Evolutionary conservation across 2,113 vertebrate genomes (phyloP), one percentile per base, ranked within the genome.

Genomic region (Notiomystis cincta): DNA sequence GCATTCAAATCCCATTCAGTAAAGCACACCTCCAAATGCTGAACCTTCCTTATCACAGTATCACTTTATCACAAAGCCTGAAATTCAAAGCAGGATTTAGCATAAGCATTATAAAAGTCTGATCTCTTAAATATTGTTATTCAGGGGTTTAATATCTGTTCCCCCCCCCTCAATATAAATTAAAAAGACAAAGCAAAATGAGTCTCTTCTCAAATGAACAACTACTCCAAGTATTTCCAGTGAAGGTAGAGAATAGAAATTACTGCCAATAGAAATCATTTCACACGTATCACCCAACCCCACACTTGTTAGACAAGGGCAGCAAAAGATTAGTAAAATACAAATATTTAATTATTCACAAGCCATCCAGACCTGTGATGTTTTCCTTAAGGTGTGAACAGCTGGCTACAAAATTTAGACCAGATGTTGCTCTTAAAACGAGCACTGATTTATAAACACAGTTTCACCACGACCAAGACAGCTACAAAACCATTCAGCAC

Each of bases 381-480:
- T 72, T 95, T 84, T 89, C 82, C 86, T 95, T 94, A 94, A 97
- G 87, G 96, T 96, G 96, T 89, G 90, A 96, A 94, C 95, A 96
- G 96, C 88, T 93, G 93, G 79, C 58, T 88, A 80, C 89, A 91
- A 95, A 97, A 95, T 91, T 96, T 50, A 89, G 62, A 90, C 82
- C 92, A 97, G 93, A 96, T 97, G 95, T 87, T 95, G 80, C 77
- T 92, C 87, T 97, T 94, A 50, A 82, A 96, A 87, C 42, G 61
- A 93, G 42, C 87, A 89, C 50, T 57, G 62, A 90, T 94, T 94
- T 92, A 93, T 90, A 90, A 89, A 94, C 62, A 93, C 30, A 33
- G 50, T 82, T 96, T 92, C 86, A 90, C 80, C 90, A 73, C 7
- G 23, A 93, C 70, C 92, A 93, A 90, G 65, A 62, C 91, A 88